Percentiles rank a stretch among this genome's conserved stretches.
These are phyloP conservation scores for Thermophis baileyi DNA, from an alignment of 2,113 vertebrate species.

Conservation along the genomic window DNA sequence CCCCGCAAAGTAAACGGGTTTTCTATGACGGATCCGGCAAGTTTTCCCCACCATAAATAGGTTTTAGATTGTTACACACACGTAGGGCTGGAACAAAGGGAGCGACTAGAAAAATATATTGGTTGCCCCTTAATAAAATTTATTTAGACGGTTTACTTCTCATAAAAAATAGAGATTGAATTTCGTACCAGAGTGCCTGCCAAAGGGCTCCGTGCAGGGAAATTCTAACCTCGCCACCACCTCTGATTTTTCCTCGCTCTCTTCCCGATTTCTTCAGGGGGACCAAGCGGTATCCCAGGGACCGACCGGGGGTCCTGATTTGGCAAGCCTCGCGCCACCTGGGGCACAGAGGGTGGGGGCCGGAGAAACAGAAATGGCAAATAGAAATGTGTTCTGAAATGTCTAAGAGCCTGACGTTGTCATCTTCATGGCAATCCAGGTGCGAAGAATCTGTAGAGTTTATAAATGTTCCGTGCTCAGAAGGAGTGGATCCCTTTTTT, in stretches of 20 bases:
- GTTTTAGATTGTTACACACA: constrained; percentile 87
- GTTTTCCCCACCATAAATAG: constrained; percentile 84
- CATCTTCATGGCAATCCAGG: not conserved
- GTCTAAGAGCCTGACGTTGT: not conserved
- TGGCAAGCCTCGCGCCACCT: not conserved
- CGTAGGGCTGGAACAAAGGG: constrained; percentile 81
- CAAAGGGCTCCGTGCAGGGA: constrained; percentile 73
- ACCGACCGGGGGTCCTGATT: not conserved
- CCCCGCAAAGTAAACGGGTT: constrained; percentile 78
- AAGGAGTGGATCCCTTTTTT: constrained; percentile 14
- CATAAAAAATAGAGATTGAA: constrained; percentile 89
- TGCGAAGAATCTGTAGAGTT: constrained; percentile 39
- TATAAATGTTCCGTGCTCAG: constrained; percentile 52
- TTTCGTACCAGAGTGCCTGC: constrained; percentile 78
- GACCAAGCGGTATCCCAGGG: not conserved
- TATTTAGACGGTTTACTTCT: constrained; percentile 87
- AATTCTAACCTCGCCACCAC: constrained; percentile 35
- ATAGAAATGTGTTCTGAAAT: not conserved
- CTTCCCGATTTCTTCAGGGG: constrained; percentile 1
- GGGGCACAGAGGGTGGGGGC: not conserved
- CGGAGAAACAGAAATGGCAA: too few species aligned
- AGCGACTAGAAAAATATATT: constrained; percentile 81
- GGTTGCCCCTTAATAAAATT: constrained; percentile 88
- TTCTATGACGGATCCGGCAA: constrained; percentile 83
- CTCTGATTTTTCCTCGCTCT: not conserved